Base-by-base conservation (phyloP, 2,113 vertebrate genomes). In the Rhinogobius similis region DNA sequence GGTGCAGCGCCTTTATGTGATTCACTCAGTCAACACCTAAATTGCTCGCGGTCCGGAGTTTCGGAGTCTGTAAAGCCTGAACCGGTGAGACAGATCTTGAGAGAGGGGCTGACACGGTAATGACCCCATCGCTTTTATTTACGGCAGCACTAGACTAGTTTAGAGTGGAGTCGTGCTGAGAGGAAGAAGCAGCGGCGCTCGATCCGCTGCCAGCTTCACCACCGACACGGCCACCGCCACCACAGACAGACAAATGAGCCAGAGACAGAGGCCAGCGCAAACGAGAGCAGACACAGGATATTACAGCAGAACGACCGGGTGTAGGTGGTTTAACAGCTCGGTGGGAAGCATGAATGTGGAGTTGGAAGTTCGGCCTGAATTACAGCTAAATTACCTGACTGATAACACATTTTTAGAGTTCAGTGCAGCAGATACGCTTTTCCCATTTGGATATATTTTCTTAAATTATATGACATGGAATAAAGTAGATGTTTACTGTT, bases 161-260 rank as follows among this genome's bases (percentile, higher is more conserved):
- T 24, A 58, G 26, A 56, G 24, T 18, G 55, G 53, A 58, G 55
- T 27, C 55, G 26, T 58, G 55, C 26, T 58, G 55, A 58, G 55
- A 58, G 55, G 55, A 29, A 58, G 26, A 58, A 55, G 23, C n/a
- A 14, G 23, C 9, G 23, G n/a, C 27, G 55, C 26, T 58, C 26
- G 18, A 29, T 58, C 55, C 20, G 55, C 55, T 18, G 14, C 55
- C 26, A 29, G 24, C 24, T 27, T 24, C 14, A 58, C 55, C 12
- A 29, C 52, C 3, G 23, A 11, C 23, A 26, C n/a, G 6, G 29
- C 55, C 12, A 29, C 52, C 0, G 55, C 26, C 26, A 20, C 13
- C 55, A 58, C 11, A 58, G 26, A 24, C 11, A 50, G 23, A 16
- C 14, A 16, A 29, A 58, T 58, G 55, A 58, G 23, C 2, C 10